Evolutionary conservation across 2,797 vertebrate species (phyloP).

Genomic region (Etheostoma perlongum): DNA sequence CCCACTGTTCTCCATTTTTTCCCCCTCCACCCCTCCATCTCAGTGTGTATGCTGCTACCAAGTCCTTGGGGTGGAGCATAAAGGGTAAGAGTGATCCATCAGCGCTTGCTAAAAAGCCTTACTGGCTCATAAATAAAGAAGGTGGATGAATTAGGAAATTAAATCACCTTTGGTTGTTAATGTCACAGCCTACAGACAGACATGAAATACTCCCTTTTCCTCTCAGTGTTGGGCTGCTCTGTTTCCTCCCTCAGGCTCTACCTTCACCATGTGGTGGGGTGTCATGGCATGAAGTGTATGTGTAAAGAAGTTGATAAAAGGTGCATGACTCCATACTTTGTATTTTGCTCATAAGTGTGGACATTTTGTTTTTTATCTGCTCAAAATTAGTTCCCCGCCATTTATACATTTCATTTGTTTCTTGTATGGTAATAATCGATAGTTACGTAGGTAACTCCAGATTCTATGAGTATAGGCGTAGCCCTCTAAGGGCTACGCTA

Average conservation of each 20-base stretch:
- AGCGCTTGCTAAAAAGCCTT: constrained; percentile 72
- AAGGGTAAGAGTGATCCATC: constrained; percentile 68
- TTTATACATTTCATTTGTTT: constrained; percentile 3
- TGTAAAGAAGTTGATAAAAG: constrained; percentile 12
- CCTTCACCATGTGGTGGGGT: constrained; percentile 42
- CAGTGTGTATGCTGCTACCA: constrained; percentile 57
- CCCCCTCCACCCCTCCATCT: constrained; percentile 14
- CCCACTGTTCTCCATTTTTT: constrained; percentile 33
- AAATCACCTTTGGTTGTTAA: constrained; percentile 79
- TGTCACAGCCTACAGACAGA: constrained; percentile 70
- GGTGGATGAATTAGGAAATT: constrained; percentile 77
- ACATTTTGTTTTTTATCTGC: constrained; percentile 7
- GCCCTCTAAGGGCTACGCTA: too few relatives aligned
- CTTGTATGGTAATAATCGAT: background rate
- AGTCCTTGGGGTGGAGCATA: constrained; percentile 58
- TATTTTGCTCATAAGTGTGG: constrained; percentile 6
- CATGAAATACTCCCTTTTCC: constrained; percentile 67
- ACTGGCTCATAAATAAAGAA: constrained; percentile 75
- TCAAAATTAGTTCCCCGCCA: background rate
- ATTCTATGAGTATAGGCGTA: too few relatives aligned
- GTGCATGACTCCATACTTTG: constrained; percentile 11
- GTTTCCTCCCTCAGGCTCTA: constrained; percentile 41
- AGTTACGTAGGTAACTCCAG: too few relatives aligned
- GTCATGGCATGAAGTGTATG: constrained; percentile 33
- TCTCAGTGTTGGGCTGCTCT: constrained; percentile 44